A percentile compares a stretch with the other conserved stretches of the same genome.
These are phyloP conservation scores for Dolomedes plantarius DNA, from an alignment of 2,888 invertebrate genomes.

Conservation along the genomic window DNA sequence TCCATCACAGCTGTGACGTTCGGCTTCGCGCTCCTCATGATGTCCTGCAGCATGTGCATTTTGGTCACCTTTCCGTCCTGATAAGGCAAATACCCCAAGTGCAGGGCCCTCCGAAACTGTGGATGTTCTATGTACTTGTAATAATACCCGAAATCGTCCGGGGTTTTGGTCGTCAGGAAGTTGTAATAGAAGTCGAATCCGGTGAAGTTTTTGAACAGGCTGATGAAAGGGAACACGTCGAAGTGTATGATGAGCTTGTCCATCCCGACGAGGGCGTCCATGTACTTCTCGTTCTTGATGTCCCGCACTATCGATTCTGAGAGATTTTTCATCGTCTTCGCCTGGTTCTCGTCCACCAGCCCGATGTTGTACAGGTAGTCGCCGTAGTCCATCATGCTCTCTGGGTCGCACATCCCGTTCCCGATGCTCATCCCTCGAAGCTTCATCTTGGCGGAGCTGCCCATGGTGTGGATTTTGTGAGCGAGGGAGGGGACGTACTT, in stretches of 20 bases:
- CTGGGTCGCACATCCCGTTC: conserved; percentile 75
- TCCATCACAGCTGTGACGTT: conserved; percentile 76
- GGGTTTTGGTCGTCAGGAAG: conserved; percentile 80
- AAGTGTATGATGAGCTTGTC: conserved; percentile 4
- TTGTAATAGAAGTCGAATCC: conserved; percentile 88
- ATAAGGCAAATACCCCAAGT: conserved; percentile 88
- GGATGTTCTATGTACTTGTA: conserved; percentile 82
- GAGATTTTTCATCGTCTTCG: conserved; percentile 27
- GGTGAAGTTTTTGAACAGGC: conserved; percentile 84
- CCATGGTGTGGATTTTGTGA: conserved; percentile 84
- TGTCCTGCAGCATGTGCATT: conserved; percentile 83
- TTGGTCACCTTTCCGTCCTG: conserved; percentile 81
- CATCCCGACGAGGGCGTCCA: background rate
- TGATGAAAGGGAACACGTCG: background rate
- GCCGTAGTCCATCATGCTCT: conserved; percentile 76
- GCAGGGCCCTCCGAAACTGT: conserved; percentile 84
- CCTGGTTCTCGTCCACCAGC: conserved; percentile 74
- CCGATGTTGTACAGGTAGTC: conserved; percentile 77
- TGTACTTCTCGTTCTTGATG: background rate
- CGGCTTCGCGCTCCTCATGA: conserved; percentile 87
- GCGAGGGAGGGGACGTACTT: conserved; percentile 87
- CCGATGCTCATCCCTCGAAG: conserved; percentile 78
- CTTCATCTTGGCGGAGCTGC: conserved; percentile 83
- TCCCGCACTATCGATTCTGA: background rate
- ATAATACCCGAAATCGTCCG: conserved; percentile 79